Base-by-base conservation (phyloP, 2,797 vertebrate genomes). In the Carduelis carduelis region DNA sequence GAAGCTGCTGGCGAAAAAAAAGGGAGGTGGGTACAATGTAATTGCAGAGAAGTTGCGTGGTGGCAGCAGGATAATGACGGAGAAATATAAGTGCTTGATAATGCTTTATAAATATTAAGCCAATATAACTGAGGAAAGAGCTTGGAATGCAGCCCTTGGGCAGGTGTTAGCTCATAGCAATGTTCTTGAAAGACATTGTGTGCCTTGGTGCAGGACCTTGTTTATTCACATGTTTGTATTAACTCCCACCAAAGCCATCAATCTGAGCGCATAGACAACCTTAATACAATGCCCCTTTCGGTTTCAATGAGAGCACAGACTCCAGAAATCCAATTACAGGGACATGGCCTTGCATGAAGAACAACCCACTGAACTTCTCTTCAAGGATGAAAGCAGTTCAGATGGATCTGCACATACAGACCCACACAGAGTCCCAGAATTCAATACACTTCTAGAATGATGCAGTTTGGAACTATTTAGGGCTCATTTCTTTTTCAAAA, bases 391-490 rank as follows among this genome's bases (percentile, higher is more conserved):
- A 70, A 39, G 37, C 22, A 47, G 39, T 3, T 13, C 32, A 6
- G 20, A 12, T 3, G 18, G 47, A 59, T 26, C 63, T 47, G 39
- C 53, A 22, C 2, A 6, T 2, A 34, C 7, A 43, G 52, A 59
- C 6, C 46, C 49, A 53, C 47, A 46, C 0, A 6, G 15, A 71
- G 37, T 3, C 32, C 44, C 57, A 50, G 26, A 52, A 82, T 61
- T 76, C 50, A 50, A 14, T 21, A 22, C 1, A 10, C 0, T 0
- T 6, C 47, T 30, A 34, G 39, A 60, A 61, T 2, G 1, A 34
- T 43, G 37, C 26, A 69, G 44, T 23, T 49, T 50, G 32, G 12
- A 71, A 72, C 13, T 80, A 39, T 37, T 70, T 35, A 77, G 9
- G 28, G 17, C 19, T 85, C 7, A 10, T 39, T 87, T 82, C 4